These are phyloP conservation scores for Dasyprocta punctata DNA, from an alignment of 2,113 vertebrate species.

Conservation along the genomic window DNA sequence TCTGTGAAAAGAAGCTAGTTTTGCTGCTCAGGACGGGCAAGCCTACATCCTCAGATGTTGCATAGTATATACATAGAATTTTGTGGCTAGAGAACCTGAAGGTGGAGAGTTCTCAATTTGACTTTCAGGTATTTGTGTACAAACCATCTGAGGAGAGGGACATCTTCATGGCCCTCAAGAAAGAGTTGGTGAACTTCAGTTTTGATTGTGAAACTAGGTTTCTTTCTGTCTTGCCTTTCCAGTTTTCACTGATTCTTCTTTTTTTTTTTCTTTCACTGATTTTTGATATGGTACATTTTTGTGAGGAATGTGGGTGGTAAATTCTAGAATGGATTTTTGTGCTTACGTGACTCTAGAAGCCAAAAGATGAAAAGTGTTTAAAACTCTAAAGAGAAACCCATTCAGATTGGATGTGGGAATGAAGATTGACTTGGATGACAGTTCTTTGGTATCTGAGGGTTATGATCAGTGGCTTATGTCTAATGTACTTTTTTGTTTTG, in stretches of 20 bases:
- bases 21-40: neutral
- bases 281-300: neutral
- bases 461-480: slow-evolving; percentile 54
- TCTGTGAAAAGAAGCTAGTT: neutral
- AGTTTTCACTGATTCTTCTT: neutral
- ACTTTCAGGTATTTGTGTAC: neutral
- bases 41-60: neutral
- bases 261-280: slow-evolving; percentile 18
- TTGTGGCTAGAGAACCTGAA: neutral
- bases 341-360: neutral
- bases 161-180: neutral
- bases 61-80: neutral
- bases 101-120: neutral
- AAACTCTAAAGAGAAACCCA: neutral
- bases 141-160: neutral
- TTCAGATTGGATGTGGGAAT: neutral
- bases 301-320: neutral
- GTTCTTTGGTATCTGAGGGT: slow-evolving; percentile 30
- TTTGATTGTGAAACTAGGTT: slow-evolving; percentile 37
- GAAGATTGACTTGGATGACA: neutral
- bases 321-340: neutral
- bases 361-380: neutral
- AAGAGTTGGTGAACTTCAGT: neutral
- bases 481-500: slow-evolving; percentile 62
- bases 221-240: slow-evolving; percentile 40